phyloP scores from a whole-genome alignment of 37 sponge, comb jelly and placozoan genomes.

The Beroe forskalii region DNA sequence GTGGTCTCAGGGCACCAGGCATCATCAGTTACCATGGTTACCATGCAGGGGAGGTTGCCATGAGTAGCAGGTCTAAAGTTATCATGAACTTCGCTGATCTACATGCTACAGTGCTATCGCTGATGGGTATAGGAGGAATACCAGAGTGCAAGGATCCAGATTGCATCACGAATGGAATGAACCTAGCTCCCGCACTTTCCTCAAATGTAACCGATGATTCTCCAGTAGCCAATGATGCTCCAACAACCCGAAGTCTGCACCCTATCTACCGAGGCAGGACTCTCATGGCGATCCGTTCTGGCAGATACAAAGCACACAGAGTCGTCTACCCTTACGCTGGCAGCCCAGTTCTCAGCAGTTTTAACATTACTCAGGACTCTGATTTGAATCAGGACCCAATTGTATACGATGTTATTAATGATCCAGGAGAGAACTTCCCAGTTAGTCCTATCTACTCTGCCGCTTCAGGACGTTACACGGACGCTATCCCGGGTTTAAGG shows the following conservation, averaged over 20 bases:
- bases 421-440: constrained; percentile 30
- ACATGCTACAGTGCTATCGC: neutral
- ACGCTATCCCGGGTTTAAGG: neutral
- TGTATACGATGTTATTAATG: constrained; percentile 1
- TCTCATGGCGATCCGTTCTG: constrained; percentile 10
- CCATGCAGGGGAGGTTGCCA: neutral
- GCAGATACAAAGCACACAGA: constrained; percentile 14
- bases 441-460: neutral
- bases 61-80: neutral
- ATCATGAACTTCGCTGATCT: constrained; percentile 53
- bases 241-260: neutral
- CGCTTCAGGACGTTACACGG: neutral
- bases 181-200: neutral
- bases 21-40: neutral
- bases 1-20: constrained; percentile 36
- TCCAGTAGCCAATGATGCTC: neutral
- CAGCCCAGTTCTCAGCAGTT: neutral
- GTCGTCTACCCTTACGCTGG: neutral
- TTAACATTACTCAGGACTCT: neutral
- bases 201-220: neutral
- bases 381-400: neutral
- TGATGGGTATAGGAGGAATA: neutral
- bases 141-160: neutral
- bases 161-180: neutral
- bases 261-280: constrained; percentile 23